These are phyloP conservation scores for Erebia epiphron DNA, from an alignment of 2,888 invertebrate species.

Conservation along the genomic window DNA sequence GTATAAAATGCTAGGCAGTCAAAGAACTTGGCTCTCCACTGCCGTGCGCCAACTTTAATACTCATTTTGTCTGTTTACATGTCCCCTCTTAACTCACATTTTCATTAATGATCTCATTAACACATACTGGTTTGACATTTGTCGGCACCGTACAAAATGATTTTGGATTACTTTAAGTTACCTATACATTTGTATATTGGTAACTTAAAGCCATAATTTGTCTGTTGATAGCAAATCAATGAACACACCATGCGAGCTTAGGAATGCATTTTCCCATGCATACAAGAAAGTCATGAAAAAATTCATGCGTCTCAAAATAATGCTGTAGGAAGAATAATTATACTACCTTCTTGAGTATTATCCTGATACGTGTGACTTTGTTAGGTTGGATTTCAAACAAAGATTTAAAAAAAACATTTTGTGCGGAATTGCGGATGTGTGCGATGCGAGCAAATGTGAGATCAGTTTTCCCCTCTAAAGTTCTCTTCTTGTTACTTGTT, in stretches of 20 bases:
- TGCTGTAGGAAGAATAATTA: no score
- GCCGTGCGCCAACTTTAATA: conserved; percentile 40
- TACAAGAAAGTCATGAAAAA: no score
- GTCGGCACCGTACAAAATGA: not conserved
- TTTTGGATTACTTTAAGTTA: not conserved
- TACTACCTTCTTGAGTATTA: no score
- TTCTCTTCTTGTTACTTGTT: conserved; percentile 45
- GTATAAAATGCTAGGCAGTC: conserved; percentile 41
- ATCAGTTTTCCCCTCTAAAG: conserved; percentile 35
- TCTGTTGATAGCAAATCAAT: not conserved
- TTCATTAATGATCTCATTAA: conserved; percentile 53
- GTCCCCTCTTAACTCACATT: conserved; percentile 40
- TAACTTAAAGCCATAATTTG: no score
- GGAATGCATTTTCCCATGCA: no score
- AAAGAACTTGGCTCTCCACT: conserved; percentile 31
- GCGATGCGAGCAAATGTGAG: not conserved
- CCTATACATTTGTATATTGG: no score
- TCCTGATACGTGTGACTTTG: no score
- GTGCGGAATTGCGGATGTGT: not conserved
- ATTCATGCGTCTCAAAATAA: no score
- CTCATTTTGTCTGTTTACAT: conserved; percentile 39
- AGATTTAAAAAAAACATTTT: not conserved
- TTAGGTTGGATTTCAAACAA: no score
- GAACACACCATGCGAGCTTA: not conserved
- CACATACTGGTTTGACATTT: conserved; percentile 29